Conservation (phyloP, 1,140 invertebrate genomes). For the Halesus radiatus region DNA sequence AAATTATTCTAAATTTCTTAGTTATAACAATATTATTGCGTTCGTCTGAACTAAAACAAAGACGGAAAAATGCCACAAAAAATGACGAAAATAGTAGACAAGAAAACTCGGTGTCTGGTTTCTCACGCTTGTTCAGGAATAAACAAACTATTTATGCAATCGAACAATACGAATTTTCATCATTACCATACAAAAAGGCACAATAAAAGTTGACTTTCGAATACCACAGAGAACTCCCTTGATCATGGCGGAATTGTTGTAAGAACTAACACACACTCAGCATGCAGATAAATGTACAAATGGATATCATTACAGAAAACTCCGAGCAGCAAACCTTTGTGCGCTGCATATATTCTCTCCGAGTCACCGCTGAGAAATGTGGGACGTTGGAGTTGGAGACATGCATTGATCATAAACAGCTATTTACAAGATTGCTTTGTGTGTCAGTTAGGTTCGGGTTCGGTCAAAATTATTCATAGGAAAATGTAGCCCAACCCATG, state of each 20-base stretch:
- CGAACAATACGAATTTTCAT: conserved; percentile 47
- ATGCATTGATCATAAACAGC: not conserved
- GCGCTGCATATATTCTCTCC: not conserved
- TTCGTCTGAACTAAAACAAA: not conserved
- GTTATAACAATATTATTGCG: too few relatives aligned
- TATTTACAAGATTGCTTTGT: not conserved
- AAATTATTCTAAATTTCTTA: too few relatives aligned
- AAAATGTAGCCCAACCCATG: not conserved
- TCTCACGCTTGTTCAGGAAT: conserved; percentile 15
- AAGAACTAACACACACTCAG: not conserved
- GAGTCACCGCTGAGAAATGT: not conserved
- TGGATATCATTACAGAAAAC: not conserved
- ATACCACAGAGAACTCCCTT: conserved; percentile 16
- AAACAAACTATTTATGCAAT: conserved; percentile 47
- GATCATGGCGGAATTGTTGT: not conserved
- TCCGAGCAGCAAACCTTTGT: not conserved
- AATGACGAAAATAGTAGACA: not conserved
- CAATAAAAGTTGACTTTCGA: conserved; percentile 48
- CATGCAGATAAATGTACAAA: not conserved
- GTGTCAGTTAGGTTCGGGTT: not conserved
- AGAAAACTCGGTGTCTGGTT: not conserved
- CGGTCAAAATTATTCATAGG: not conserved
- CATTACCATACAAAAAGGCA: conserved; percentile 49
- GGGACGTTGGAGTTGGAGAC: not conserved
- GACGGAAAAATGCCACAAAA: conserved; percentile 8